Conservation (phyloP, 2,888 invertebrate species). For the Drosophila paucipuncta region DNA sequence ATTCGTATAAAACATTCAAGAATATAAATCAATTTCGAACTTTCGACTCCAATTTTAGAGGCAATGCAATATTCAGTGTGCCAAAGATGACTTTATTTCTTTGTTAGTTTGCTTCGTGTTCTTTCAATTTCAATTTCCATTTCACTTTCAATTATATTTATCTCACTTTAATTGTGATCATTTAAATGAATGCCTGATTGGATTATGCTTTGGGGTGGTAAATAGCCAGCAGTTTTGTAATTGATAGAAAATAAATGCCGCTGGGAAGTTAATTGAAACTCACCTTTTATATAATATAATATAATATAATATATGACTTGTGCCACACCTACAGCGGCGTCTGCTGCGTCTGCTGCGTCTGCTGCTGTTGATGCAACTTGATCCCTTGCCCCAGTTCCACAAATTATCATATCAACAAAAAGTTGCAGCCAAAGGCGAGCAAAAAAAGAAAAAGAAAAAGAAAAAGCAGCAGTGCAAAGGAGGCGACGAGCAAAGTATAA, state of each 20-base stretch:
- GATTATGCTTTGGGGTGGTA: not conserved
- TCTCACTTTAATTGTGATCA: not conserved
- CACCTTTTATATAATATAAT: not conserved
- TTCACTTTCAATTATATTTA: not conserved
- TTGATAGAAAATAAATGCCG: not conserved
- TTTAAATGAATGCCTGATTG: not conserved
- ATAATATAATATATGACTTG: not conserved
- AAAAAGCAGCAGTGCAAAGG: conserved; percentile 1
- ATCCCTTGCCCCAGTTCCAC: conserved; percentile 53
- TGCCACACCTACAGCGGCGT: conserved; percentile 4
- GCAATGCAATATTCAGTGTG: too few relatives aligned
- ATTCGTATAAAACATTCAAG: too few relatives aligned
- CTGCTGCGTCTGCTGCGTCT: not conserved
- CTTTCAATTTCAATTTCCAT: too few relatives aligned
- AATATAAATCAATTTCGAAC: not conserved
- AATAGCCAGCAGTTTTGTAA: not conserved
- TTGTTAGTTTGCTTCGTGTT: not conserved
- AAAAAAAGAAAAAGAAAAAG: conserved; percentile 6
- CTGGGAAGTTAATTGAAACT: not conserved
- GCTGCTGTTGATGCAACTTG: conserved; percentile 50
- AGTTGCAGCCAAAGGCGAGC: conserved; percentile 21
- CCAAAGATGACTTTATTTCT: not conserved
- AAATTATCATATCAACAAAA: conserved; percentile 68
- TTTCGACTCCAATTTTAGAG: not conserved
- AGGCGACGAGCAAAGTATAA: conserved; percentile 6